phyloP scores from a whole-genome alignment of 35 echinoderm and acorn worm species.

The Anneissia japonica region DNA sequence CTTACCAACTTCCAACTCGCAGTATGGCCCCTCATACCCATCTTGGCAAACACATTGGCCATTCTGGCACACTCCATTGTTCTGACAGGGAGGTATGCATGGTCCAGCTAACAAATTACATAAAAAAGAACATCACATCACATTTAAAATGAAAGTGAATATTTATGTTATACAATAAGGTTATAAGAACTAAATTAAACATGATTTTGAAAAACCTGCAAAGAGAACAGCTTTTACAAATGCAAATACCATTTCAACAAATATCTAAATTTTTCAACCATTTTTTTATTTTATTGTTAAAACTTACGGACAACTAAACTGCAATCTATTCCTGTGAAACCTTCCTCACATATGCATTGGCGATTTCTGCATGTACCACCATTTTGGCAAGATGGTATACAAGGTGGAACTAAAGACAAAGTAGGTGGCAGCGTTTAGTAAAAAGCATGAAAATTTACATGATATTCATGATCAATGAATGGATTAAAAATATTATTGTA shows the following conservation, averaged over 20 bases:
- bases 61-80: constrained; percentile 48
- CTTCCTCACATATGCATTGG: constrained; percentile 53
- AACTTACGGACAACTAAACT: background rate
- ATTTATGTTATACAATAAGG: too few relatives aligned
- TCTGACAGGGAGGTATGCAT: constrained; percentile 52
- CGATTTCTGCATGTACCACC: constrained; percentile 74
- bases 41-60: constrained; percentile 10
- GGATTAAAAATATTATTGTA: too few relatives aligned
- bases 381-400: constrained; percentile 60
- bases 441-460: too few relatives aligned
- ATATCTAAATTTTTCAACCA: too few relatives aligned
- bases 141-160: too few relatives aligned
- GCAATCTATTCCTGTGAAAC: constrained; percentile 61
- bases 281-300: too few relatives aligned
- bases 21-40: background rate
- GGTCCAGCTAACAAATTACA: constrained; percentile 29
- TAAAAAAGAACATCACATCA: too few relatives aligned
- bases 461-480: too few relatives aligned
- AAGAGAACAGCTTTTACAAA: too few relatives aligned
- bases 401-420: background rate
- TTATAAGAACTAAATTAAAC: too few relatives aligned
- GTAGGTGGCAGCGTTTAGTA: background rate
- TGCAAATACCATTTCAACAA: too few relatives aligned
- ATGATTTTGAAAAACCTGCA: too few relatives aligned
- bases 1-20: background rate